Conservation (phyloP, 2,888 invertebrate species). For the Lepidochrysops patricia region DNA sequence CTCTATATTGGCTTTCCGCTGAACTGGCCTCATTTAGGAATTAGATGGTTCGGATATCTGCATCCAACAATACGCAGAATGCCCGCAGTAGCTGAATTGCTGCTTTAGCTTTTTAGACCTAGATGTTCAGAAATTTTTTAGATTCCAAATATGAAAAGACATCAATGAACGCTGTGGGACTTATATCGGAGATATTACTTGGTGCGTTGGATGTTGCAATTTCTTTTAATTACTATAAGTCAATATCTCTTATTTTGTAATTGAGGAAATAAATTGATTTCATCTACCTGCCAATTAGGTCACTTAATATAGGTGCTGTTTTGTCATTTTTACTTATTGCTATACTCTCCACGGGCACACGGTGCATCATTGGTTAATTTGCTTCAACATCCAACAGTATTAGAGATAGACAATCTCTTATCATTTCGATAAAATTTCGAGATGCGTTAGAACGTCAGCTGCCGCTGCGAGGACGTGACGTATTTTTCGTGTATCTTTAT, state of each 20-base stretch:
- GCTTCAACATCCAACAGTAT: not conserved
- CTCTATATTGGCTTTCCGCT: slow-evolving; percentile 52
- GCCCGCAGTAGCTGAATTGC: not conserved
- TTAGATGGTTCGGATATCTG: slow-evolving; percentile 40
- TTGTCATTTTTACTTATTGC: too few species aligned
- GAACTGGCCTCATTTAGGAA: slow-evolving; percentile 40
- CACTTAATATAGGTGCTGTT: too few species aligned
- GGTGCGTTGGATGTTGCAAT: too few species aligned
- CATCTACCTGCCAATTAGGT: too few species aligned
- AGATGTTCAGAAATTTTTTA: not conserved
- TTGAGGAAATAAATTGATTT: too few species aligned
- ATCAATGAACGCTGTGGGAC: too few species aligned
- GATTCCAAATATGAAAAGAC: too few species aligned
- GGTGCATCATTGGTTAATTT: not conserved
- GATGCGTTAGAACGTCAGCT: slow-evolving; percentile 38
- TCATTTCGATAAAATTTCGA: slow-evolving; percentile 46
- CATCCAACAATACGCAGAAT: slow-evolving; percentile 16
- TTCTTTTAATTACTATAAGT: too few species aligned
- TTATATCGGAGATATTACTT: too few species aligned
- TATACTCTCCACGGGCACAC: too few species aligned
- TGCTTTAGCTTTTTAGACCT: not conserved
- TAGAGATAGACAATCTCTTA: slow-evolving; percentile 43
- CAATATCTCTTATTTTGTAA: too few species aligned
- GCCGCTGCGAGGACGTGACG: slow-evolving; percentile 43
- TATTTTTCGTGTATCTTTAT: slow-evolving; percentile 25